Percentiles rank a stretch among this genome's conserved stretches.
Conservation (phyloP, 2,797 vertebrate species). For the Spinibarbus caldwelli region DNA sequence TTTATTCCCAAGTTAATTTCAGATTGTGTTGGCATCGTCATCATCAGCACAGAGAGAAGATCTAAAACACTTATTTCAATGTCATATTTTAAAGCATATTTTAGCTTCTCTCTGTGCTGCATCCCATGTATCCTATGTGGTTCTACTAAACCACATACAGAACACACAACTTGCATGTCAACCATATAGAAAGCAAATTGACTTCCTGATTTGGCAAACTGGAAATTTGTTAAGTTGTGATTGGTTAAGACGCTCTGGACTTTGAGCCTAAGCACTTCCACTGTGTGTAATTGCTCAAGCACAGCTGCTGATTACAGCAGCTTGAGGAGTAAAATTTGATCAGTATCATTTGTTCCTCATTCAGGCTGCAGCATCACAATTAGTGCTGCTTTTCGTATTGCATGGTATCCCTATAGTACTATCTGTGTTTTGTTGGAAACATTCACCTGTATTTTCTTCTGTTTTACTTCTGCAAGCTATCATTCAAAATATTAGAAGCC, state of each 20-base stretch:
- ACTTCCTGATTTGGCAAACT: not conserved
- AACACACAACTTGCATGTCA: not conserved
- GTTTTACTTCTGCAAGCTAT: not conserved
- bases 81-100: not conserved
- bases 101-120: not conserved
- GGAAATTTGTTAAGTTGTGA: not conserved
- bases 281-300: not conserved
- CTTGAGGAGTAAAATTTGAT: not conserved
- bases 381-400: not conserved
- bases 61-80: not conserved
- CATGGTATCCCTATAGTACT: not conserved
- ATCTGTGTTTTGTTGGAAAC: not conserved
- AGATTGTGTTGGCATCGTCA: not conserved
- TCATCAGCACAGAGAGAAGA: not conserved
- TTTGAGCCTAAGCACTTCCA: not conserved
- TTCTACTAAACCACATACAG: not conserved
- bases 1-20: too few species aligned
- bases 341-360: not conserved
- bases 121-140: not conserved
- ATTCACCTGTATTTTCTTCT: not conserved
- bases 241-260: not conserved
- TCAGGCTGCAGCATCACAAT: slow-evolving; percentile 4
- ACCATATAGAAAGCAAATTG: not conserved
- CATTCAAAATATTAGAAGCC: not conserved
- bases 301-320: not conserved